phyloP scores from a whole-genome alignment of 1,140 invertebrate species.

The Bombus haemorrhoidalis region DNA sequence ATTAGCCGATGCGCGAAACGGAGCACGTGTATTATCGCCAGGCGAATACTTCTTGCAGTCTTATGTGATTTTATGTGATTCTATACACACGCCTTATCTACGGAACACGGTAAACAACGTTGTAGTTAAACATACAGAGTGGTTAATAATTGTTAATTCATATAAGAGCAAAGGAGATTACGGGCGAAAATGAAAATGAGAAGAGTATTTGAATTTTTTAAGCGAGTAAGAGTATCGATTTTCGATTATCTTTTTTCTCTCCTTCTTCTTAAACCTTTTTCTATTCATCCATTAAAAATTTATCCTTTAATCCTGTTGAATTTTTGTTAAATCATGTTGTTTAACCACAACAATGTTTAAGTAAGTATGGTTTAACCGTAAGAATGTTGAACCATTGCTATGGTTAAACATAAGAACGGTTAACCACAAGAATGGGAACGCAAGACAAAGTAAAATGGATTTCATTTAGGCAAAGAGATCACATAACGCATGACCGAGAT shows the following conservation, averaged over 20 bases:
- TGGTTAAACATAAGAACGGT: too few species aligned
- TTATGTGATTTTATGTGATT: not conserved
- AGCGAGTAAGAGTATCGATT: not conserved
- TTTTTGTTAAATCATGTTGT: rapidly evolving
- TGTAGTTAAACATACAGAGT: not conserved
- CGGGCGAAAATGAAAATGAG: not conserved
- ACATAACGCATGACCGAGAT: rapidly evolving
- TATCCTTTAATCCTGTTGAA: too few species aligned
- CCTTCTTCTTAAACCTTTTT: too few species aligned
- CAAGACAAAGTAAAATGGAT: too few species aligned
- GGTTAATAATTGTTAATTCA: not conserved
- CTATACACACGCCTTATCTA: not conserved
- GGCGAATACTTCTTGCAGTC: not conserved
- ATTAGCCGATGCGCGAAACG: not conserved
- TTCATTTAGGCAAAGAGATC: too few species aligned
- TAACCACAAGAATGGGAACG: too few species aligned
- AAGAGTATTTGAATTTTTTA: not conserved
- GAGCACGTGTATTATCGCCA: not conserved
- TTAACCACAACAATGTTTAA: too few species aligned
- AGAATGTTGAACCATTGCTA: too few species aligned
- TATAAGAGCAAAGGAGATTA: not conserved
- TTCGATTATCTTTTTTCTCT: too few species aligned
- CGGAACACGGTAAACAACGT: not conserved
- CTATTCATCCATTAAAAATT: rapidly evolving
- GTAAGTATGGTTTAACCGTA: too few species aligned